A percentile compares a stretch with the other conserved stretches of the same genome.
These are phyloP conservation scores for Dromius quadrimaculatus DNA, from an alignment of 2,888 invertebrate genomes.

Conservation along the genomic window DNA sequence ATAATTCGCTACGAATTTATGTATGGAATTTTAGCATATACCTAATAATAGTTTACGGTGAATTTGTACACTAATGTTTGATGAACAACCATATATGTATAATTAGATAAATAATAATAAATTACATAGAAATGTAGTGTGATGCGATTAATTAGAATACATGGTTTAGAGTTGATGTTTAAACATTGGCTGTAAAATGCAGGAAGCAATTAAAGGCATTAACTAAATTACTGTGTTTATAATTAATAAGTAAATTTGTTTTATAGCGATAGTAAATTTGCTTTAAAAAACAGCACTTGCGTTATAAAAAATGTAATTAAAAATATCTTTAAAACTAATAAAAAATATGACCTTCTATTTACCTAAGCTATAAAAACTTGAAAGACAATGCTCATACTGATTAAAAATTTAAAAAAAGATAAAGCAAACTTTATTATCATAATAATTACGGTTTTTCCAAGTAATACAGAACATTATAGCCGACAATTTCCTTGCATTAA, in stretches of 20 bases:
- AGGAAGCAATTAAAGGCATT: slow-evolving; percentile 38
- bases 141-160: slow-evolving; percentile 24
- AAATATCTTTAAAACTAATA: slow-evolving; percentile 25
- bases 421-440: slow-evolving; percentile 6
- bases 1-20: too few relatives aligned
- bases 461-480: neutral
- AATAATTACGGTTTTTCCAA: slow-evolving; percentile 24
- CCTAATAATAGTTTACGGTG: too few relatives aligned
- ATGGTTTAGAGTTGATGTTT: slow-evolving; percentile 8
- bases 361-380: slow-evolving; percentile 12
- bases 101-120: slow-evolving; percentile 16
- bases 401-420: slow-evolving; percentile 15
- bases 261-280: slow-evolving; percentile 11
- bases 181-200: slow-evolving; percentile 35
- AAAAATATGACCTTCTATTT: slow-evolving; percentile 26
- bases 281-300: slow-evolving; percentile 22
- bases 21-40: too few relatives aligned
- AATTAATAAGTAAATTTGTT: slow-evolving; percentile 39
- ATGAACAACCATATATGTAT: too few relatives aligned
- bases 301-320: slow-evolving; percentile 22
- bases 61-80: too few relatives aligned
- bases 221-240: slow-evolving; percentile 31
- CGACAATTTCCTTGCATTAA: slow-evolving; percentile 11
- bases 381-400: slow-evolving; percentile 15
- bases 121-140: slow-evolving; percentile 3